A percentile compares a stretch with the other conserved stretches of the same genome.
Conservation (phyloP, 2,888 invertebrate species). For the Epirrhoe alternata region DNA sequence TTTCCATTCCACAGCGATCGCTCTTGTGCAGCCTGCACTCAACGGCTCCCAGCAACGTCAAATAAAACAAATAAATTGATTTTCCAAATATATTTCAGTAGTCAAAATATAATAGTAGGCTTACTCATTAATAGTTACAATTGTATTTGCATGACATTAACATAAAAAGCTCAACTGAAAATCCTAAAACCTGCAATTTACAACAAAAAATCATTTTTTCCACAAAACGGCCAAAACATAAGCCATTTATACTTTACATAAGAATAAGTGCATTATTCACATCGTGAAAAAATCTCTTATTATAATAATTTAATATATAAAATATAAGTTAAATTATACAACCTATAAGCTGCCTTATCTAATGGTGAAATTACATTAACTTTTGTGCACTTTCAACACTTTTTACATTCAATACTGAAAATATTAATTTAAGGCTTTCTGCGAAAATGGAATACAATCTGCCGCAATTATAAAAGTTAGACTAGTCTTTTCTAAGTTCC, state of each 20-base stretch:
- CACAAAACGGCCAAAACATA: constrained; percentile 54
- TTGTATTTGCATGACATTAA: constrained; percentile 73
- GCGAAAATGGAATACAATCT: constrained; percentile 8
- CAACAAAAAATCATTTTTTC: constrained; percentile 42
- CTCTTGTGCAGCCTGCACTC: too few species aligned
- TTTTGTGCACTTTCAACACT: constrained; percentile 65
- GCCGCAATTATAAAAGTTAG: background rate
- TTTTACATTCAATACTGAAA: constrained; percentile 33
- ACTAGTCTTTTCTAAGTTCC: too few species aligned
- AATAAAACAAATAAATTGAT: constrained; percentile 50
- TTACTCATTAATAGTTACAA: constrained; percentile 83
- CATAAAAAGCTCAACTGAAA: constrained; percentile 34
- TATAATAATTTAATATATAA: constrained; percentile 52
- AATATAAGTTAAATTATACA: constrained; percentile 53
- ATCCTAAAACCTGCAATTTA: constrained; percentile 46
- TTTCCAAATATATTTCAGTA: constrained; percentile 85
- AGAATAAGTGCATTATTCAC: constrained; percentile 78
- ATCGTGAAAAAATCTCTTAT: constrained; percentile 63
- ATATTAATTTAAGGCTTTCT: constrained; percentile 35
- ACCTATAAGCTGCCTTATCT: constrained; percentile 57
- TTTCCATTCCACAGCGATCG: too few species aligned
- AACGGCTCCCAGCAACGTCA: too few species aligned
- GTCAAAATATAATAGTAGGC: constrained; percentile 86
- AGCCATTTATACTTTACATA: constrained; percentile 69
- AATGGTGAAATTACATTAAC: constrained; percentile 68